Evolutionary conservation across 2,113 vertebrate species (phyloP).

Genomic region (Mus spicilegus): DNA sequence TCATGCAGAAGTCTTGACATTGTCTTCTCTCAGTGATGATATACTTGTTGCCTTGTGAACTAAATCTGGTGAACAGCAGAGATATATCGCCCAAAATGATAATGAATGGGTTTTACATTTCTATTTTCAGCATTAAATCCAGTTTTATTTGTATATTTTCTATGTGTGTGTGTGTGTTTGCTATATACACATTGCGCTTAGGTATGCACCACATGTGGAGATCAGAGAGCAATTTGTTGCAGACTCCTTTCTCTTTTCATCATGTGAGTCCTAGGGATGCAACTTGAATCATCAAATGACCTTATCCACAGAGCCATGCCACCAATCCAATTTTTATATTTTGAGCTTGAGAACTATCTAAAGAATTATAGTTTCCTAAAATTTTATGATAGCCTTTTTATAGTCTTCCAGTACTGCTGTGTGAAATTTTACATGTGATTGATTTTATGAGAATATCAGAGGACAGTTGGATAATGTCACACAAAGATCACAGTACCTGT

Average conservation of each 20-base stretch:
- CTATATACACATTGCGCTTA: too few species aligned
- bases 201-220: not conserved
- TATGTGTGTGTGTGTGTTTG: not conserved
- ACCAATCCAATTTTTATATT: not conserved
- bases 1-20: not conserved
- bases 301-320: not conserved
- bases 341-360: not conserved
- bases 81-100: not conserved
- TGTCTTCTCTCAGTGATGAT: not conserved
- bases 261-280: not conserved
- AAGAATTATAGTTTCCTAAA: not conserved
- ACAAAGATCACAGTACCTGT: not conserved
- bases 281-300: not conserved
- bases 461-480: too few species aligned
- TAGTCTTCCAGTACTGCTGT: not conserved
- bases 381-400: not conserved
- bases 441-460: not conserved
- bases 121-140: not conserved
- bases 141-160: not conserved
- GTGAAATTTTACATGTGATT: not conserved
- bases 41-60: not conserved
- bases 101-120: not conserved
- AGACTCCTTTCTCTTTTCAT: not conserved
- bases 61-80: not conserved
- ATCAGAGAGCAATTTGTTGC: not conserved